These are phyloP conservation scores for Macrophya alboannulata DNA, from an alignment of 2,888 invertebrate genomes.

Conservation along the genomic window DNA sequence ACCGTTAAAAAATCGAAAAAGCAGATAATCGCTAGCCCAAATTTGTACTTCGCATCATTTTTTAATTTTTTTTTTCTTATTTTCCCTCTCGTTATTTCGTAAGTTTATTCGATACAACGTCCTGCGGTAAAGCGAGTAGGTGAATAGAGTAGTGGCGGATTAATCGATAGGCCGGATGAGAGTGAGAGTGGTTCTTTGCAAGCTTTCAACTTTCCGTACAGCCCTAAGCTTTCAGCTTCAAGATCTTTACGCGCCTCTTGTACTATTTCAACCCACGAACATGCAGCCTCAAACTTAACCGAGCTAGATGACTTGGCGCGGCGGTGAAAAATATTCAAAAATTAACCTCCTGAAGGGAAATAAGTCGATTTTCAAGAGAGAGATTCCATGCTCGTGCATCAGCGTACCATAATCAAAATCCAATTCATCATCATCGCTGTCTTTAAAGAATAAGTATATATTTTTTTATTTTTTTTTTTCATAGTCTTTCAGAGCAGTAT, in stretches of 20 bases:
- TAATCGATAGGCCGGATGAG: conserved; percentile 38
- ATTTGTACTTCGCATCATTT: background rate
- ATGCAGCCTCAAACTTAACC: background rate
- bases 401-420: background rate
- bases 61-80: background rate
- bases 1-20: background rate
- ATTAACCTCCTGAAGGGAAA: background rate
- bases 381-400: conserved; percentile 20
- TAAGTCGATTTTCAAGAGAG: background rate
- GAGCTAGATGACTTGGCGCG: too few relatives aligned
- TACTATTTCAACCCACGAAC: conserved; percentile 2
- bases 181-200: conserved; percentile 46
- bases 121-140: background rate
- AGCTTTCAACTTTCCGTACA: conserved; percentile 43
- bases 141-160: conserved; percentile 15
- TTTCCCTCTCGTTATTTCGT: too few relatives aligned
- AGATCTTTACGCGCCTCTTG: conserved; percentile 26
- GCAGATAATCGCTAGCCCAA: background rate
- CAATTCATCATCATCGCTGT: background rate
- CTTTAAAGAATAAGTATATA: too few relatives aligned
- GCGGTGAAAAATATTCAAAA: too few relatives aligned
- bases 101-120: background rate
- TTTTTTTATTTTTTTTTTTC: too few relatives aligned
- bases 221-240: conserved; percentile 40
- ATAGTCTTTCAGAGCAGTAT: background rate